Percentiles rank a stretch among this genome's conserved stretches.
Conservation (phyloP, 2,888 invertebrate genomes). For the Teleiodes luculella region DNA sequence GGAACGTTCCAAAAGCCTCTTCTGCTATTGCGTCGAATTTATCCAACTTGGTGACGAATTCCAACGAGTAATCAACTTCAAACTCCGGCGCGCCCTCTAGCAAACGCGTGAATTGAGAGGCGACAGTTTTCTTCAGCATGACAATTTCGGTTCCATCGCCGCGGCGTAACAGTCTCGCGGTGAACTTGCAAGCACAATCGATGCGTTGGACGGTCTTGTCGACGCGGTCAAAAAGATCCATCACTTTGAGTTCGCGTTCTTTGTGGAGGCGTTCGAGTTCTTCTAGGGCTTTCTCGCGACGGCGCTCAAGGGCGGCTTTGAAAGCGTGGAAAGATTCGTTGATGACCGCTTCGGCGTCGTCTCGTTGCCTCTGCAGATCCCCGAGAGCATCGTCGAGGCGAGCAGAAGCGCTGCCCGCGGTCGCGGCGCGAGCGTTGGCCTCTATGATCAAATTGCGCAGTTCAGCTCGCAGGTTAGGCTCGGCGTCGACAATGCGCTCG, state of each 20-base stretch:
- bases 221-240: slow-evolving; percentile 91
- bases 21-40: slow-evolving; percentile 86
- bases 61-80: slow-evolving; percentile 87
- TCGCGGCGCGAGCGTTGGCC: slow-evolving; percentile 85
- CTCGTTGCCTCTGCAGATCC: slow-evolving; percentile 92
- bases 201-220: slow-evolving; percentile 91
- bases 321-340: slow-evolving; percentile 88
- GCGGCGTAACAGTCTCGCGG: slow-evolving; percentile 87
- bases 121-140: slow-evolving; percentile 88
- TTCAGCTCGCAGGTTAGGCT: slow-evolving; percentile 87
- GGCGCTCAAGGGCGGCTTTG: slow-evolving; percentile 88
- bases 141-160: slow-evolving; percentile 92
- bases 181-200: slow-evolving; percentile 92
- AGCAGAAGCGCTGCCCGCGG: slow-evolving; percentile 86
- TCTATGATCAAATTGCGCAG: slow-evolving; percentile 86
- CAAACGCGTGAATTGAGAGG: slow-evolving; percentile 86
- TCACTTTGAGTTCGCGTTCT: slow-evolving; percentile 91
- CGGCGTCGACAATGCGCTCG: slow-evolving; percentile 89
- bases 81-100: slow-evolving; percentile 90
- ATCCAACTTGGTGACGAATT: slow-evolving; percentile 88
- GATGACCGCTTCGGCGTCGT: slow-evolving; percentile 90
- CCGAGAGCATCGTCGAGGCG: slow-evolving; percentile 88
- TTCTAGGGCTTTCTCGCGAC: slow-evolving; percentile 85
- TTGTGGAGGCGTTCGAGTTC: slow-evolving; percentile 88
- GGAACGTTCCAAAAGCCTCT: slow-evolving; percentile 86